Conservation (phyloP, 2,888 invertebrate species). For the Synanthedon tipuliformis region DNA sequence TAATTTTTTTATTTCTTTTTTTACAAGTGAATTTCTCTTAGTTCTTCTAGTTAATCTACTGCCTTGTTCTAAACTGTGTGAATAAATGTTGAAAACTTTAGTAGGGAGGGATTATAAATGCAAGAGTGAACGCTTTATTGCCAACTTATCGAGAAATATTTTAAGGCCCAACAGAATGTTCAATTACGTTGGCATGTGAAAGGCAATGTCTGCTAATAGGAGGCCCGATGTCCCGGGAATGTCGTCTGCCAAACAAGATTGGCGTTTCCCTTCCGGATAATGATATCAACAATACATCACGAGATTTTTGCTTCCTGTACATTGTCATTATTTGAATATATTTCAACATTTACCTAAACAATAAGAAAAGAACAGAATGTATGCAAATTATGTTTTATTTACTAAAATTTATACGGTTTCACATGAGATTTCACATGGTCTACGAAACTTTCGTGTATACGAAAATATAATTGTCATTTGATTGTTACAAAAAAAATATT, state of each 20-base stretch:
- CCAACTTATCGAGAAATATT: constrained; percentile 36
- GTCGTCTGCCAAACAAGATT: constrained; percentile 28
- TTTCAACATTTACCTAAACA: too few species aligned
- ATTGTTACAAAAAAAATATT: too few species aligned
- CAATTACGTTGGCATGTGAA: constrained; percentile 43
- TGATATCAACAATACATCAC: constrained; percentile 21
- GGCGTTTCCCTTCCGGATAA: constrained; percentile 21
- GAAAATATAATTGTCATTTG: neutral
- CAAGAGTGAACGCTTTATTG: constrained; percentile 18
- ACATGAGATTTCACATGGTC: too few species aligned
- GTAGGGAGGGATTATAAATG: constrained; percentile 36
- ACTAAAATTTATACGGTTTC: too few species aligned
- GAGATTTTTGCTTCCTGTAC: constrained; percentile 14
- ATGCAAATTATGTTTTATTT: too few species aligned
- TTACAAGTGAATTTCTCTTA: too few species aligned
- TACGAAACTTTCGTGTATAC: too few species aligned
- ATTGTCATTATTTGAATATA: neutral
- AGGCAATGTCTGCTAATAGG: constrained; percentile 25
- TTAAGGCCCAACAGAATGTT: constrained; percentile 39
- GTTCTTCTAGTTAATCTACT: neutral
- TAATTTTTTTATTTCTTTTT: too few species aligned
- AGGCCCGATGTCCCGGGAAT: constrained; percentile 23
- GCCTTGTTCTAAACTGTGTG: constrained; percentile 1
- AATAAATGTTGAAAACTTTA: constrained; percentile 15
- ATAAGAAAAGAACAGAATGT: too few species aligned